These are phyloP conservation scores for Ophthalmolycus amberensis DNA, from an alignment of 2,113 vertebrate genomes.

Conservation along the genomic window DNA sequence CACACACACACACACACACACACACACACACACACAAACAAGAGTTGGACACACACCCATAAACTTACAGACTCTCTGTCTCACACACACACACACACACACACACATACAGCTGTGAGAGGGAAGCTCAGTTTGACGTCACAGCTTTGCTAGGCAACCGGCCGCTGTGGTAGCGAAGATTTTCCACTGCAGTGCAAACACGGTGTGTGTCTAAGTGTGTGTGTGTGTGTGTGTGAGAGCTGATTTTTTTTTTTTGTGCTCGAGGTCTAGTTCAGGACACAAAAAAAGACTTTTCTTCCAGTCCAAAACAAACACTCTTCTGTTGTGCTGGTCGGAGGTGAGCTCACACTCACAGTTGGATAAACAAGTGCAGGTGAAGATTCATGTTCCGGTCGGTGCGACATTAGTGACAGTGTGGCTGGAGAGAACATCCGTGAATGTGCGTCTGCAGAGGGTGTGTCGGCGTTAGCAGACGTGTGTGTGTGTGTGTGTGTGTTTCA, in stretches of 20 bases:
- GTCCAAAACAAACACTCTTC: neutral
- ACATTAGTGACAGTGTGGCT: neutral
- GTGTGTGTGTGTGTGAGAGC: slow-evolving; percentile 27
- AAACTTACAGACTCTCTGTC: slow-evolving; percentile 37
- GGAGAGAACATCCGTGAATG: neutral
- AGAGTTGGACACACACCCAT: slow-evolving; percentile 40
- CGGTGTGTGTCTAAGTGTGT: slow-evolving; percentile 30
- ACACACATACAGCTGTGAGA: slow-evolving; percentile 82
- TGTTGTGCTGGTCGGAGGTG: neutral
- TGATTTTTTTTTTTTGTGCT: slow-evolving; percentile 19
- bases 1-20: neutral
- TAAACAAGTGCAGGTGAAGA: neutral
- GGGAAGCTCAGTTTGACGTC: slow-evolving; percentile 87
- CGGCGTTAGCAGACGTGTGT: neutral
- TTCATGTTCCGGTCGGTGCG: slow-evolving; percentile 3
- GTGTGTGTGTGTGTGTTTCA: slow-evolving; percentile 20
- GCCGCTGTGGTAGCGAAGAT: slow-evolving; percentile 84
- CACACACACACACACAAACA: slow-evolving; percentile 19
- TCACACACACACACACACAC: slow-evolving; percentile 8
- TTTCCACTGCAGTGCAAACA: slow-evolving; percentile 84
- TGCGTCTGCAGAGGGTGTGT: slow-evolving; percentile 55
- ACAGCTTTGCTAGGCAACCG: slow-evolving; percentile 81
- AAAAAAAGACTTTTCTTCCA: slow-evolving; percentile 2
- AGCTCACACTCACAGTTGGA: neutral
- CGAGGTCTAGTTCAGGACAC: slow-evolving; percentile 50